Evolutionary conservation across 2,797 vertebrate species (phyloP).

Genomic region (Novumbra hubbsi): DNA sequence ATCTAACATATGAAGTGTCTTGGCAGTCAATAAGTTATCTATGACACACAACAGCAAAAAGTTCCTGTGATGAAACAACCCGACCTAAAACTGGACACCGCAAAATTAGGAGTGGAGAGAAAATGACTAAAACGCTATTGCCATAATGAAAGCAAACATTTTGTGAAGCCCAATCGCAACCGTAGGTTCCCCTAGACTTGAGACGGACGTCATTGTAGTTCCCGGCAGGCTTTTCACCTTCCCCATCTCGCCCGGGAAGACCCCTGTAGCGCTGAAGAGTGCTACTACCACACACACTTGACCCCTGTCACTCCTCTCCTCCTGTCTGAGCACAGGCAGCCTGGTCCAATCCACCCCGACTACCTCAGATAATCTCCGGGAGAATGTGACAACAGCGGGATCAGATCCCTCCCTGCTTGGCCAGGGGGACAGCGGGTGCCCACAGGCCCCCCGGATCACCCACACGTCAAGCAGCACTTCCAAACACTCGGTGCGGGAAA

Average conservation of each 20-base stretch:
- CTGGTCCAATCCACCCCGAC: slow-evolving; percentile 55
- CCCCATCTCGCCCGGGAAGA: background rate
- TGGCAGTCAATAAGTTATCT: background rate
- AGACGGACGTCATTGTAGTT: background rate
- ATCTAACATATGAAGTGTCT: too few species aligned
- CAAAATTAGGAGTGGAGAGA: too few species aligned
- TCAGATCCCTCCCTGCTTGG: slow-evolving; percentile 67
- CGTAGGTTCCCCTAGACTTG: too few species aligned
- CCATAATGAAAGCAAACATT: too few species aligned
- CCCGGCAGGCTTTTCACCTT: background rate
- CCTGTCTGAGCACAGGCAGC: slow-evolving; percentile 21
- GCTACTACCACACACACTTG: slow-evolving; percentile 58
- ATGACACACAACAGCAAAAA: too few species aligned
- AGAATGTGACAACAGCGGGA: slow-evolving; percentile 74
- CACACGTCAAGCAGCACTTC: slow-evolving; percentile 51
- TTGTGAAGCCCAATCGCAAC: too few species aligned
- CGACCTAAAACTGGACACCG: too few species aligned
- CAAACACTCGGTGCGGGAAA: slow-evolving; percentile 6
- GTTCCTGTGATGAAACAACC: too few species aligned
- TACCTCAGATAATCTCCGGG: slow-evolving; percentile 68
- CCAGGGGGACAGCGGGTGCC: slow-evolving; percentile 51
- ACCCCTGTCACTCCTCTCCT: slow-evolving; percentile 40
- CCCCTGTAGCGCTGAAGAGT: slow-evolving; percentile 23
- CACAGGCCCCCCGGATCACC: slow-evolving; percentile 54
- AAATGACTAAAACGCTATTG: too few species aligned